Conservation (phyloP, 2,888 invertebrate species). For the Pseudococcus viburni region DNA sequence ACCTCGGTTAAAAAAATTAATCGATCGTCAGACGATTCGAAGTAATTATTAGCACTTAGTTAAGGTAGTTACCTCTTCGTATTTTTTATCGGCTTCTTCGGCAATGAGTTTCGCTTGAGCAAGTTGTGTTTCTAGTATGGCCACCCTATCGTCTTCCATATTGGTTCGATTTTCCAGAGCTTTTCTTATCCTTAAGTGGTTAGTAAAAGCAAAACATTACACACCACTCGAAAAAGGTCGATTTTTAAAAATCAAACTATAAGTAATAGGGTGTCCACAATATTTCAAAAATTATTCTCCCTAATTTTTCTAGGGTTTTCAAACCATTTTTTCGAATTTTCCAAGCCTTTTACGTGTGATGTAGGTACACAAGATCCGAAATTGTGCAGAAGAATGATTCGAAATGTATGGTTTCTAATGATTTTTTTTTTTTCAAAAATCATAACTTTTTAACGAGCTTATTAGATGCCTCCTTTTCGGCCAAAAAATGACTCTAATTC, state of each 20-base stretch:
- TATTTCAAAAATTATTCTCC: no score
- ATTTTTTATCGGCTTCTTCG: conserved; percentile 99
- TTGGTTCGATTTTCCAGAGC: conserved; percentile 98
- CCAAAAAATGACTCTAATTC: no score
- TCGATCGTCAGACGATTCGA: conserved; percentile 32
- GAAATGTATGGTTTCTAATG: no score
- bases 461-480: no score
- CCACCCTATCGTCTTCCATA: conserved; percentile 99
- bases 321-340: no score
- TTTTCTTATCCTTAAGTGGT: conserved; percentile 87
- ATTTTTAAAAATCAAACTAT: neutral
- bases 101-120: conserved; percentile 99
- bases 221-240: neutral
- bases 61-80: conserved; percentile 91
- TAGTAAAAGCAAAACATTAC: conserved; percentile 60
- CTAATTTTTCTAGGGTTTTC: no score
- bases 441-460: no score
- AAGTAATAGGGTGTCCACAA: no score
- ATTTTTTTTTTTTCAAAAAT: no score
- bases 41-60: conserved; percentile 34
- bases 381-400: no score
- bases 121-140: conserved; percentile 96
- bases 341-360: no score
- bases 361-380: no score
- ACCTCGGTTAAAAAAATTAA: conserved; percentile 31